Evolutionary conservation across 2,888 invertebrate genomes (phyloP).

Genomic region (Noctua janthe): DNA sequence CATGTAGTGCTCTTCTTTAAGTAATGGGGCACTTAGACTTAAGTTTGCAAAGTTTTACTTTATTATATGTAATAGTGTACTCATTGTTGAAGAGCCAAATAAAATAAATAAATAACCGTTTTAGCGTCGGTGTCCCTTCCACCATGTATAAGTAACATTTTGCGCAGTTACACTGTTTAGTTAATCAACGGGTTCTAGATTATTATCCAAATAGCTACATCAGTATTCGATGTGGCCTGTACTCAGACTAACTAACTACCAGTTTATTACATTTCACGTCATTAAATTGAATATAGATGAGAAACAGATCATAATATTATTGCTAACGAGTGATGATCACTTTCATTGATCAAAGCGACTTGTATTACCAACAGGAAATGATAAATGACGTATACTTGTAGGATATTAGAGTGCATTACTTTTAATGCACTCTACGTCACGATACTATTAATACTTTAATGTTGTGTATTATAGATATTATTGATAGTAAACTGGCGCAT

Average conservation of each 20-base stretch:
- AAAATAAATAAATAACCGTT: no score
- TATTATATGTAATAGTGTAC: no score
- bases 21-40: no score
- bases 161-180: neutral
- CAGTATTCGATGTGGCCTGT: constrained; percentile 1
- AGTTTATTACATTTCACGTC: constrained; percentile 4
- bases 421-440: neutral
- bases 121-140: no score
- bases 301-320: constrained; percentile 18
- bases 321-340: neutral
- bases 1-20: no score
- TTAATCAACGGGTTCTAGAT: neutral
- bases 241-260: constrained; percentile 15
- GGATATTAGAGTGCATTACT: neutral
- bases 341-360: constrained; percentile 8
- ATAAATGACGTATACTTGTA: neutral
- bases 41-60: no score
- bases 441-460: constrained; percentile 7
- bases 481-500: neutral
- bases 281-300: constrained; percentile 23
- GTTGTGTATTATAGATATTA: neutral
- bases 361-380: neutral
- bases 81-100: no score
- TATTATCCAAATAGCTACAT: constrained; percentile 2
- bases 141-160: no score